A percentile compares a stretch with the other conserved stretches of the same genome.
phyloP scores from a whole-genome alignment of 2,113 vertebrate genomes.

The Chaetodon auriga region DNA sequence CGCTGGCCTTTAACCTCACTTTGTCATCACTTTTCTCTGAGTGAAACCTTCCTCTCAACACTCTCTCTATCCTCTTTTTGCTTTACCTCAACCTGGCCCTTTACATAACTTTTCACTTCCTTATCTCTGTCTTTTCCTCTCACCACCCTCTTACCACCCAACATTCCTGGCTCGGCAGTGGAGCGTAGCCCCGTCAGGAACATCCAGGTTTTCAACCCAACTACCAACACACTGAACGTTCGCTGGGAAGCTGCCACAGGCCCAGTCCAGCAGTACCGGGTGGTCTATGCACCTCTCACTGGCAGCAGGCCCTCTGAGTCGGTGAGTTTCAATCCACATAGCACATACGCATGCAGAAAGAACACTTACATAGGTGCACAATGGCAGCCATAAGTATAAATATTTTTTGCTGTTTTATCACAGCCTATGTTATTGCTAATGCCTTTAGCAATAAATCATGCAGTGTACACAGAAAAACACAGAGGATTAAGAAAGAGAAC shows the following conservation, averaged over 20 bases:
- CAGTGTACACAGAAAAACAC: not conserved
- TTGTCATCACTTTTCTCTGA: slow-evolving; percentile 18
- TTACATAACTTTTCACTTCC: slow-evolving; percentile 2
- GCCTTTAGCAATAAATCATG: slow-evolving; percentile 12
- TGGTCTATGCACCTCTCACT: slow-evolving; percentile 88
- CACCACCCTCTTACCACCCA: not conserved
- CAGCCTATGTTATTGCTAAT: not conserved
- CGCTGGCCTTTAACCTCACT: slow-evolving; percentile 18
- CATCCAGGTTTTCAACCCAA: slow-evolving; percentile 93
- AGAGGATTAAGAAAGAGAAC: not conserved
- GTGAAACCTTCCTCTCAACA: slow-evolving; percentile 19
- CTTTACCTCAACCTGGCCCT: slow-evolving; percentile 7
- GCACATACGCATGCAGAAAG: slow-evolving; percentile 4
- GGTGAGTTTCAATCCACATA: slow-evolving; percentile 85
- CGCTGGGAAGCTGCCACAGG: slow-evolving; percentile 95
- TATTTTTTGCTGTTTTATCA: not conserved
- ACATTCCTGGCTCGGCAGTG: slow-evolving; percentile 83
- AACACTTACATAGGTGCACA: not conserved
- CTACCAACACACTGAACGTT: slow-evolving; percentile 93
- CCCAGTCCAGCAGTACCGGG: slow-evolving; percentile 91
- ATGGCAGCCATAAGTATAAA: not conserved
- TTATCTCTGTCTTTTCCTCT: slow-evolving; percentile 16
- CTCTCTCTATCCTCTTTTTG: slow-evolving; percentile 4
- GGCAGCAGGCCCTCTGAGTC: slow-evolving; percentile 90
- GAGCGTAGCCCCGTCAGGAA: slow-evolving; percentile 90